These are phyloP conservation scores for Venusia cambrica DNA, from an alignment of 2,888 invertebrate species.

Conservation along the genomic window DNA sequence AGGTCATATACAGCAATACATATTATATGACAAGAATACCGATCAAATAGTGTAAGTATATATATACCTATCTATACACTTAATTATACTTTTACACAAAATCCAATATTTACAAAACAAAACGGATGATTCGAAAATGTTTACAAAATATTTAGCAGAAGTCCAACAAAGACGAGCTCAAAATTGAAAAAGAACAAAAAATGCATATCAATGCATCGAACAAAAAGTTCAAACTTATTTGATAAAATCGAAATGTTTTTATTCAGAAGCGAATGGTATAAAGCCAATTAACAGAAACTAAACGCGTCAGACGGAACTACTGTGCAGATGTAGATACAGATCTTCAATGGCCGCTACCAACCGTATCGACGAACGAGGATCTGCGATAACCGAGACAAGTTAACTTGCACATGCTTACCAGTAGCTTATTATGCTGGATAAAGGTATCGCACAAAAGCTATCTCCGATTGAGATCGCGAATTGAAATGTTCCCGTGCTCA, in stretches of 20 bases:
- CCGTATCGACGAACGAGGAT: slow-evolving; percentile 70
- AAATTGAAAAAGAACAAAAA: too few species aligned
- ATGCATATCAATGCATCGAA: too few species aligned
- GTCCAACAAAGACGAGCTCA: too few species aligned
- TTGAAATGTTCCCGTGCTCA: slow-evolving; percentile 71
- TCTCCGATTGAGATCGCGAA: slow-evolving; percentile 68
- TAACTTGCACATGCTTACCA: slow-evolving; percentile 61
- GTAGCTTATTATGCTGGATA: slow-evolving; percentile 63
- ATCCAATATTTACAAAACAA: too few species aligned
- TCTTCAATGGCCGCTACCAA: slow-evolving; percentile 49
- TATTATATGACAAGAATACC: too few species aligned
- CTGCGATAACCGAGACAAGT: slow-evolving; percentile 72
- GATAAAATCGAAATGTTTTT: slow-evolving; percentile 17
- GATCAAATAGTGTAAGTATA: too few species aligned
- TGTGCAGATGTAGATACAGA: slow-evolving; percentile 45
- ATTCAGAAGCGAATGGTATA: slow-evolving; percentile 17
- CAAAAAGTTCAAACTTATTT: slow-evolving; percentile 1
- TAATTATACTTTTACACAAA: too few species aligned
- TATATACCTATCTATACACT: too few species aligned
- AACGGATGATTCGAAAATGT: too few species aligned
- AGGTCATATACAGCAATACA: too few species aligned
- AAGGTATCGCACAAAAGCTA: slow-evolving; percentile 65
- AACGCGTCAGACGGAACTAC: slow-evolving; percentile 47
- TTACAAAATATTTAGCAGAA: too few species aligned
- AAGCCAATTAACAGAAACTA: slow-evolving; percentile 45